Evolutionary conservation across 1,140 invertebrate genomes (phyloP).

Genomic region (Procambarus clarkii): DNA sequence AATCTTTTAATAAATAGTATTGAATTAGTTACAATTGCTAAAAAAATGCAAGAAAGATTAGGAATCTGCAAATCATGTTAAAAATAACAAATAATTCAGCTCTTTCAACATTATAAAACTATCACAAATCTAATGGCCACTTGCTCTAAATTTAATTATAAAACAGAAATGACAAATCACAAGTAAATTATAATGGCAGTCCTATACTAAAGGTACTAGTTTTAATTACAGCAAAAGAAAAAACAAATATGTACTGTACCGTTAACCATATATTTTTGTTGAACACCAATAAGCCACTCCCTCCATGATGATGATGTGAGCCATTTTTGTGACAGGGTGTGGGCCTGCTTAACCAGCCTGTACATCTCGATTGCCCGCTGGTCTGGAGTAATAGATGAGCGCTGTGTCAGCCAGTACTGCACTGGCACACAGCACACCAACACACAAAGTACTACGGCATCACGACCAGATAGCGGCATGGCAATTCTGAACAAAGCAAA

Average conservation of each 20-base stretch:
- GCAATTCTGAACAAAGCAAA: background rate
- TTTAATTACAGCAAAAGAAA: conserved; percentile 9
- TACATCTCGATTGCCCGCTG: conserved; percentile 34
- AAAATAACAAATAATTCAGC: too few species aligned
- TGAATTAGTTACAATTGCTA: too few species aligned
- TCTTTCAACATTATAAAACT: too few species aligned
- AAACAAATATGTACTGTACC: background rate
- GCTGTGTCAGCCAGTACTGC: conserved; percentile 53
- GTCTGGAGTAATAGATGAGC: conserved; percentile 22
- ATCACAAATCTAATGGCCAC: too few species aligned
- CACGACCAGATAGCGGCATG: conserved; percentile 49
- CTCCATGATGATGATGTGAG: conserved; percentile 28
- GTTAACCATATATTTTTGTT: conserved; percentile 22
- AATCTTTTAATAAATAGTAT: too few species aligned
- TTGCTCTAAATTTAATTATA: too few species aligned
- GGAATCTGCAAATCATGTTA: too few species aligned
- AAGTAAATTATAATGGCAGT: too few species aligned
- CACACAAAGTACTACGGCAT: conserved; percentile 51
- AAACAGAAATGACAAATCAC: too few species aligned
- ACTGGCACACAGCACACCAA: conserved; percentile 60
- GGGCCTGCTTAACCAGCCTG: conserved; percentile 2
- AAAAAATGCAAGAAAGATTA: too few species aligned
- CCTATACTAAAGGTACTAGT: too few species aligned
- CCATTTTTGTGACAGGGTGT: background rate
- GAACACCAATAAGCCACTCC: conserved; percentile 19